Percentiles rank a stretch among this genome's conserved stretches.
Conservation (phyloP, 2,113 vertebrate species). For the Toxostoma redivivum region DNA sequence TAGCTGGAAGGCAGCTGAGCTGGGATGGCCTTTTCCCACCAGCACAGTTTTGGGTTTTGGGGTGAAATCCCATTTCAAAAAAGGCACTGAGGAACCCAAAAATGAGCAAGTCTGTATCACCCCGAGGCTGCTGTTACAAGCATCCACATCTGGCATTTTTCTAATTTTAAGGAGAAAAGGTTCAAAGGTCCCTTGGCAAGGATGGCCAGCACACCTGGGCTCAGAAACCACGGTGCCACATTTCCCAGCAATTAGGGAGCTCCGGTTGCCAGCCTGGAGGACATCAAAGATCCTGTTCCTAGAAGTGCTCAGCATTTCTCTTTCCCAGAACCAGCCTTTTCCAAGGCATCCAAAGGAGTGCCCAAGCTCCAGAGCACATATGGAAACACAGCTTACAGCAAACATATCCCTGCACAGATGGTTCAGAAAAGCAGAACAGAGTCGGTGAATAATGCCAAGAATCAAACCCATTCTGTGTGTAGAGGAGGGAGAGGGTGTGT, state of each 20-base stretch:
- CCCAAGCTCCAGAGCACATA: neutral
- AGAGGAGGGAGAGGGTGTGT: neutral
- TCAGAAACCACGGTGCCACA: neutral
- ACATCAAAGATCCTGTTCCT: neutral
- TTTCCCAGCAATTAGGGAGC: neutral
- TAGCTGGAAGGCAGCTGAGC: neutral
- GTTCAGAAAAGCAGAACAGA: neutral
- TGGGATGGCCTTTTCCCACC: neutral
- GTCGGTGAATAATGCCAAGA: neutral
- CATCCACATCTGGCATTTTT: neutral
- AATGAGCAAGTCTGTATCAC: neutral
- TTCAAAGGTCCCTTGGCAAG: neutral
- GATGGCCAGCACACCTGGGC: neutral
- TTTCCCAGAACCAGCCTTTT: neutral
- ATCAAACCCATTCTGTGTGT: neutral
- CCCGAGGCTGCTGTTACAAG: neutral
- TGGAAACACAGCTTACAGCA: neutral
- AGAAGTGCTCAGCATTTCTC: neutral
- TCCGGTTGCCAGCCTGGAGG: neutral
- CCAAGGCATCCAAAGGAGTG: neutral
- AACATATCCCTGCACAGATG: neutral
- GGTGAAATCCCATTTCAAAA: neutral
- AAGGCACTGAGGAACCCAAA: neutral
- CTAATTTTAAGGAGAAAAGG: neutral
- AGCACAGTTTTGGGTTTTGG: neutral